Evolutionary conservation across 92 coral and sea anemone genomes (phyloP), one percentile per base, ranked within the genome.

Genomic region (Galaxea fascicularis): DNA sequence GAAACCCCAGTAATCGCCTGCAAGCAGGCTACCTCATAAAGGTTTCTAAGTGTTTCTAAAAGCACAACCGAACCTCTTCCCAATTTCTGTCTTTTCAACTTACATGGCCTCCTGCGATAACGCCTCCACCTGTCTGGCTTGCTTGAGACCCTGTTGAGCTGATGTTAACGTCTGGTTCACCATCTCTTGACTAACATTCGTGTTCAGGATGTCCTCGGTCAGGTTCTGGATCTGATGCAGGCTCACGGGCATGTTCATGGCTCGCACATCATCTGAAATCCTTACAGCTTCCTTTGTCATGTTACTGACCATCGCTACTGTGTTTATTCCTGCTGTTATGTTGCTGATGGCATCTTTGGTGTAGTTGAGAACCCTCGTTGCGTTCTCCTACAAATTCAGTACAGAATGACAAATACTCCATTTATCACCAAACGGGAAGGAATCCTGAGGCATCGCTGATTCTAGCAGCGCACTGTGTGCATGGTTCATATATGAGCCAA

Each of bases 61-160:
- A 2, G 41, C 41, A 35, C 41, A 35, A 35, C 3, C 41, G 41
- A 35, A 35, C 6, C 2, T 35, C 41, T 35, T 49, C 1, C 17
- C 54, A 49, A 8, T 17, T 58, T 35, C 41, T 35, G 3, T 35
- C 64, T 53, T 16, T 58, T 31, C 30, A 12, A 89, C 98, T 90
- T 87, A 96, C 99, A 90, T 89, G 65, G 99, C 99, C 64, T 64
- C 85, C 71, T 95, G 82, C 35, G 99, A 95, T 28, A 94, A 70
- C 31, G 9, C 82, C 58, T 94, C 98, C 65, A 93, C 98, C 52
- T 83, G 90, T 39, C 89, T 68, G 39, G 99, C 99, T 71, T 88
- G 86, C 49, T 85, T 65, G 10, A 96, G 93, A 41, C 98, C 95
- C 76, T 89, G 90, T 65, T 94, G 93, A 4, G 99, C 98, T 10